Conservation (phyloP, 2,797 vertebrate genomes). For the Oreonectes daqikongensis region DNA sequence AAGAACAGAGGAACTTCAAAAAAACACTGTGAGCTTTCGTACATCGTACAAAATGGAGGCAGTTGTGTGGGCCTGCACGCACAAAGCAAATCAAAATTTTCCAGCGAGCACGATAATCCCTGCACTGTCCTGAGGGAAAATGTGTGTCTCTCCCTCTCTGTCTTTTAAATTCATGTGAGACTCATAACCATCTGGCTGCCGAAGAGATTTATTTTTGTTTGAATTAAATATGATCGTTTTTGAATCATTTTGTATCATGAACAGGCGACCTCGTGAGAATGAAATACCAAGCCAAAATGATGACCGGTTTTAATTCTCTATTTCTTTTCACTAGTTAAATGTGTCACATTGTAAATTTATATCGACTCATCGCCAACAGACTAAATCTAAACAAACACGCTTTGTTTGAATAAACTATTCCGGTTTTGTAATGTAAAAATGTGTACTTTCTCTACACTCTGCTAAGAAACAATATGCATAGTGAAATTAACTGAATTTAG, state of each 20-base stretch:
- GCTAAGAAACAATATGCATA: no score
- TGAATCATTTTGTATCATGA: slow-evolving; percentile 18
- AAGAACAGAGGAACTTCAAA: slow-evolving; percentile 28
- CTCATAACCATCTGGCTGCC: slow-evolving; percentile 51
- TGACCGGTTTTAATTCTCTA: slow-evolving; percentile 19
- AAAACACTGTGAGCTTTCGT: slow-evolving; percentile 15
- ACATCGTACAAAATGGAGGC: slow-evolving; percentile 32
- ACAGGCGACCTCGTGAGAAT: slow-evolving; percentile 22
- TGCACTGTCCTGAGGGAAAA: slow-evolving; percentile 41
- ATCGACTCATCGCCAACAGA: neutral
- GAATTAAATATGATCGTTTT: slow-evolving; percentile 43
- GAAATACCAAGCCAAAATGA: slow-evolving; percentile 4
- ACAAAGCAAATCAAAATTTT: slow-evolving; percentile 46
- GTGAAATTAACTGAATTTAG: no score
- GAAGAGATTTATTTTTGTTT: slow-evolving; percentile 37
- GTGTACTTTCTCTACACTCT: no score
- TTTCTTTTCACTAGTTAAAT: neutral
- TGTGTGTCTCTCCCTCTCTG: slow-evolving; percentile 57
- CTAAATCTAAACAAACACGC: neutral
- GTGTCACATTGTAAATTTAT: slow-evolving; percentile 3
- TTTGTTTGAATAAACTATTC: neutral
- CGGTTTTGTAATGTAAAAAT: no score
- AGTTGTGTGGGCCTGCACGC: slow-evolving; percentile 28
- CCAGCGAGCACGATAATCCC: slow-evolving; percentile 41
- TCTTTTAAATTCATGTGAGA: slow-evolving; percentile 51